phyloP scores from a whole-genome alignment of 2,113 vertebrate species.

The Bubo blakistoni region DNA sequence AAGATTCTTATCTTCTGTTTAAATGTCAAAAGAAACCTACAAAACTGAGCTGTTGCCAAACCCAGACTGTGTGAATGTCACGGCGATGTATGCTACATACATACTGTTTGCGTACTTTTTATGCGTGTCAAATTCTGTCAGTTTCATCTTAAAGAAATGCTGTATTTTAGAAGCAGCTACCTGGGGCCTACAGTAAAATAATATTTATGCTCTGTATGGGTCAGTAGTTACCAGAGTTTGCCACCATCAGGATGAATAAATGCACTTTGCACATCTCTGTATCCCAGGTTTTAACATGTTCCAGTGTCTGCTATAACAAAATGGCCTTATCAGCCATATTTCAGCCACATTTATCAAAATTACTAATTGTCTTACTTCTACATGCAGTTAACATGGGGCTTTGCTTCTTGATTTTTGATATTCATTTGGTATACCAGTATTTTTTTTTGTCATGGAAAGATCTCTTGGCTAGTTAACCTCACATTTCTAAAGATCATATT shows the following conservation, averaged over 20 bases:
- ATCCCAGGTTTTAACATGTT: not conserved
- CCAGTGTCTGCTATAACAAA: not conserved
- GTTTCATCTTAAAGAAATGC: slow-evolving; percentile 46
- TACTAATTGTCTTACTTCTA: not conserved
- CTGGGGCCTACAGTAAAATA: slow-evolving; percentile 22
- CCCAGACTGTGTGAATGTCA: slow-evolving; percentile 65
- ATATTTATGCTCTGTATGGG: not conserved
- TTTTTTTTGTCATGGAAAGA: not conserved
- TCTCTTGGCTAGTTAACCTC: not conserved
- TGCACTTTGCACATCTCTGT: not conserved
- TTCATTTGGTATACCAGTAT: not conserved
- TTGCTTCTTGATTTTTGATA: not conserved
- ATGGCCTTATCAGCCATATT: not conserved
- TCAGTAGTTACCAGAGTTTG: slow-evolving; percentile 10
- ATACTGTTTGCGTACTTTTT: slow-evolving; percentile 13
- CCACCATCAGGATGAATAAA: not conserved
- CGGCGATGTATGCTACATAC: not conserved
- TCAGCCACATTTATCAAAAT: not conserved
- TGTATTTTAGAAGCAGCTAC: slow-evolving; percentile 46
- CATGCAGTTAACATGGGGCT: not conserved
- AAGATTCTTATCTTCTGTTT: slow-evolving; percentile 45
- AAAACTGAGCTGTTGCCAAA: slow-evolving; percentile 58
- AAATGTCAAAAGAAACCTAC: slow-evolving; percentile 70
- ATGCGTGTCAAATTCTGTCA: slow-evolving; percentile 64
- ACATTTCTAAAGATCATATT: slow-evolving; percentile 19